Evolutionary conservation across 2,888 invertebrate species (phyloP), one percentile per base, ranked within the genome.

Genomic region (Cheilosia variabilis): DNA sequence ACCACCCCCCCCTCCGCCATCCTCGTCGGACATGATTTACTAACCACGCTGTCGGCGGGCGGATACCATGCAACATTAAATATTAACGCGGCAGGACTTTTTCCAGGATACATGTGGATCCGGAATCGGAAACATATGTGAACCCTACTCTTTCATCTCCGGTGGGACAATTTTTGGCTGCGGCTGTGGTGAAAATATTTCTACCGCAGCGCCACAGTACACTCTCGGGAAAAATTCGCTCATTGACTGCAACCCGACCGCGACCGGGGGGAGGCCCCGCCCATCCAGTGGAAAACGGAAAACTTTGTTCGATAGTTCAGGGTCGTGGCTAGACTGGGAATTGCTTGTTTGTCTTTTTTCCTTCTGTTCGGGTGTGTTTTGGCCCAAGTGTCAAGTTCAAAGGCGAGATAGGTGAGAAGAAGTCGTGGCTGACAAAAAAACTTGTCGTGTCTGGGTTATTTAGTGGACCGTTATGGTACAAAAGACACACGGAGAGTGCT

Each of bases 401-500:
- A 86, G 76, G 72, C 57, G 57, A 72, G 31, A 31, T 43, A 75
- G 58, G 69, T 53, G 57, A 57, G 66, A 41, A 60, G 53, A 71
- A 52, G 57, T 52, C 37, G 27, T 15, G 41, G 9, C 41, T 31
- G 19, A 19, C 22, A 55, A 63, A 19, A 47, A 73, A 79, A 80
- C 81, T 86, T 86, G 86, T 86, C 81, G 81, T 86, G 86, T 71
- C 68, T 77, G 86, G 60, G 71, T 81, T 86, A 81, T 86, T 86
- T 86, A 86, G 86, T 86, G 71, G 71, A 76, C 81, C 86, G 76
- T 81, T 86, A 86, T 68, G 45, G 81, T 62, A 47, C 45, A 66
- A 24, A 47, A 62, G 60, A 37, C 53, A 83, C 62, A 66, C 31
- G 68, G 17, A 17, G 75, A 66, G 9, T 41, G 55, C 60, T 10